A percentile compares a stretch with the other conserved stretches of the same genome.
These are phyloP conservation scores for Psococerastis gibbosa DNA, from an alignment of 2,888 invertebrate genomes.

Conservation along the genomic window DNA sequence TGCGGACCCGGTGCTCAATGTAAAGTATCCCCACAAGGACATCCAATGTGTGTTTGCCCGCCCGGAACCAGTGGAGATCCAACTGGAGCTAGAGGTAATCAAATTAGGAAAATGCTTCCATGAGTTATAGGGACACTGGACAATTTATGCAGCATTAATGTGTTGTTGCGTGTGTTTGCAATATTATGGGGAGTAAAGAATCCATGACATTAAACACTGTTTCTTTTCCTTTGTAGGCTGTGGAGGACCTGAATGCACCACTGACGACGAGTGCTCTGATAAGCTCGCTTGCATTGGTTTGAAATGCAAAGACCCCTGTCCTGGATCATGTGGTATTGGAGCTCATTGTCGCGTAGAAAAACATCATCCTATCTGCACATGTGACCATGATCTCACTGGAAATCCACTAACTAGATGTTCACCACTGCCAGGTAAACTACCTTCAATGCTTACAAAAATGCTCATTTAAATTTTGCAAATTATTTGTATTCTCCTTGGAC, in stretches of 20 bases:
- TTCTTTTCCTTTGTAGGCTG: slow-evolving; percentile 42
- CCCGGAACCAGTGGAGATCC: slow-evolving; percentile 62
- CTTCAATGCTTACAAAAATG: neutral
- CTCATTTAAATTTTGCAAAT: neutral
- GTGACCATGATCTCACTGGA: slow-evolving; percentile 49
- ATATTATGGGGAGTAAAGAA: too few relatives aligned
- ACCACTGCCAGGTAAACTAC: slow-evolving; percentile 26
- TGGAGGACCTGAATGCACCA: slow-evolving; percentile 58
- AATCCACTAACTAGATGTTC: slow-evolving; percentile 61
- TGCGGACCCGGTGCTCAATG: slow-evolving; percentile 65
- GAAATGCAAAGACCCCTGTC: slow-evolving; percentile 62
- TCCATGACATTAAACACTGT: too few relatives aligned
- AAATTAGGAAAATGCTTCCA: too few relatives aligned
- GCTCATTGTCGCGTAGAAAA: slow-evolving; percentile 54
- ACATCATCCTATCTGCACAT: slow-evolving; percentile 64
- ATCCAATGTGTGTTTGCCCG: slow-evolving; percentile 52
- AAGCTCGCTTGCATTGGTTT: slow-evolving; percentile 61
- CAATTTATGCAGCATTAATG: too few relatives aligned
- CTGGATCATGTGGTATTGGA: slow-evolving; percentile 58
- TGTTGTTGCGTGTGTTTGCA: too few relatives aligned
- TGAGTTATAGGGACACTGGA: too few relatives aligned
- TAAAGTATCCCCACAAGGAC: slow-evolving; percentile 42
- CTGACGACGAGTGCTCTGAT: slow-evolving; percentile 55
- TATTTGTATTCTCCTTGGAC: too few relatives aligned
- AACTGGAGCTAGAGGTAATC: slow-evolving; percentile 30